Evolutionary conservation across 1,140 invertebrate genomes (phyloP), one percentile per base, ranked within the genome.

Genomic region (Arctopsyche grandis): DNA sequence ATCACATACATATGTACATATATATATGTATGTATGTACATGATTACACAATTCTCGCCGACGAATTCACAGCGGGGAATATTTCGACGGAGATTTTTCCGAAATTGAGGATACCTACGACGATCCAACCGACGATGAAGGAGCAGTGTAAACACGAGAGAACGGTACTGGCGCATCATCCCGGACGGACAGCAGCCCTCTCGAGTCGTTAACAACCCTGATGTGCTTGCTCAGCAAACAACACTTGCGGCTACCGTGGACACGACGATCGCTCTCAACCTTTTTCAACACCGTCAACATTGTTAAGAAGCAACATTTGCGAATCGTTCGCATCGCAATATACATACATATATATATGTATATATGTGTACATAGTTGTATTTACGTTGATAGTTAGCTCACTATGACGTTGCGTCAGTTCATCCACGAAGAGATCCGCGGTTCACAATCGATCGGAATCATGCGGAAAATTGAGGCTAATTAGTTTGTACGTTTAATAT

Each of bases 191-290:
- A 52, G 52, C 14, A 21, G 48, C 19, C 52, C 77, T 14, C 77
- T 70, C 22, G 60, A 77, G 43, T 5, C 44, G 5, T 16, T 44
- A 58, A 78, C 48, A 71, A 44, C 69, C 69, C 69, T 78, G 77
- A 78, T 78, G 77, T 78, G 77, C 77, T 78, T 78, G 77, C 69
- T 78, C 26, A 71, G 77, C 69, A 78, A 78, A 78, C 77, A 78
- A 69, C 48, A 52, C 58, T 26, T 43, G 66, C 43, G 66, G 77
- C 77, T 78, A 78, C 77, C 44, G 77, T 78, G 48, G 58, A 52
- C 75, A 63, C n/a, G 24, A 56, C 46, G 10, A 16, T 4, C 46
- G 63, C 12, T 14, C 1, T 26, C 56, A 75, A 52, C 46, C 48
- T 73, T 22, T 52, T 52, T 10, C 1, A 1, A 7, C 1, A 7